Conservation (phyloP, 2,113 vertebrate species). For the Heptranchias perlo region DNA sequence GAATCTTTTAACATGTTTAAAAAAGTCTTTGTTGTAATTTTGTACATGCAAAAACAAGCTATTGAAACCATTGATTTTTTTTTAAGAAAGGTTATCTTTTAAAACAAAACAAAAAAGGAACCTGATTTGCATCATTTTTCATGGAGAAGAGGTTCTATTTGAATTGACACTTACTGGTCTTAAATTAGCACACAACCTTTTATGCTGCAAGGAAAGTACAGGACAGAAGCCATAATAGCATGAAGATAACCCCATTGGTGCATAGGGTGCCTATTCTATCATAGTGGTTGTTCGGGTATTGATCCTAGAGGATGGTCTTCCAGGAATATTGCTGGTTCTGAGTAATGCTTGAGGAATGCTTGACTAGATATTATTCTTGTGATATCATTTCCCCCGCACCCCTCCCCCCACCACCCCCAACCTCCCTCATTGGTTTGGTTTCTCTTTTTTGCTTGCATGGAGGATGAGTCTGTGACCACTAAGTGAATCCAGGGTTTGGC, state of each 20-base stretch:
- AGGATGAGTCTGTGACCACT: background rate
- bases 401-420: no score
- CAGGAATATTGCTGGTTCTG: background rate
- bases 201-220: background rate
- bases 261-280: background rate
- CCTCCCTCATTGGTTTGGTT: background rate
- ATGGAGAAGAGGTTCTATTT: background rate
- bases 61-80: background rate
- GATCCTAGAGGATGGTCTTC: background rate
- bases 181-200: background rate
- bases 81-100: background rate
- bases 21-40: background rate
- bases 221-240: background rate
- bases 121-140: background rate
- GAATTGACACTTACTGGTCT: background rate
- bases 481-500: background rate
- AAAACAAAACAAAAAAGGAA: background rate
- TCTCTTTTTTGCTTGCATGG: background rate
- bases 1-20: background rate
- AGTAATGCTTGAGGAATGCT: no score
- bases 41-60: background rate
- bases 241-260: background rate
- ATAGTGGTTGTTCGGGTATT: background rate
- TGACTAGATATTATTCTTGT: background rate
- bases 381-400: background rate